phyloP scores from a whole-genome alignment of 2,888 invertebrate species.

The Hyles lineata region DNA sequence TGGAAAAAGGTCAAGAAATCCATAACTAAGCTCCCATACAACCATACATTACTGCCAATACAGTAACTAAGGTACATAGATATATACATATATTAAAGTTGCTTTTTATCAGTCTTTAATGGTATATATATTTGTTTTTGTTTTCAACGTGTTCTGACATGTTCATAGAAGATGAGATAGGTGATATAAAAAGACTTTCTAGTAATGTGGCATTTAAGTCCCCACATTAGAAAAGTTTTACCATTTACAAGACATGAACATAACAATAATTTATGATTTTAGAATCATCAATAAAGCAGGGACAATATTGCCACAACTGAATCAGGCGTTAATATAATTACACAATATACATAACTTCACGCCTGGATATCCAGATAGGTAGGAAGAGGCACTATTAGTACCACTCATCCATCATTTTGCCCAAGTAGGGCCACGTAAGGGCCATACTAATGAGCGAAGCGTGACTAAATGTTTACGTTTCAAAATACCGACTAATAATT shows the following conservation, averaged over 20 bases:
- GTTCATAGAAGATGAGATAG: conserved; percentile 32
- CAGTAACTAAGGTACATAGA: conserved; percentile 30
- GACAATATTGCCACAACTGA: not conserved
- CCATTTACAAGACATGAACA: not conserved
- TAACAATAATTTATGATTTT: not conserved
- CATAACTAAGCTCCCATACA: not conserved
- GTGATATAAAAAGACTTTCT: not conserved
- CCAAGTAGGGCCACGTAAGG: no score
- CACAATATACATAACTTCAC: no score
- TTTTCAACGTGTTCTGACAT: not conserved
- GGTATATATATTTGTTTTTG: conserved; percentile 36
- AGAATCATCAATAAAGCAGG: not conserved
- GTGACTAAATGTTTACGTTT: not conserved
- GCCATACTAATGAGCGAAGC: no score
- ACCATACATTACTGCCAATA: conserved; percentile 27
- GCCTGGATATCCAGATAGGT: no score
- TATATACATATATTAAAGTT: conserved; percentile 40
- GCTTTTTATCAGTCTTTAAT: conserved; percentile 53
- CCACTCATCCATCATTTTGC: no score
- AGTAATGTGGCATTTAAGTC: not conserved
- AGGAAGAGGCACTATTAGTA: no score
- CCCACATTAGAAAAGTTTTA: not conserved
- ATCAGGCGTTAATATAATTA: no score
- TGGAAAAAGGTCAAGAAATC: not conserved
- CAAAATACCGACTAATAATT: not conserved